phyloP scores from a whole-genome alignment of 2,113 vertebrate species.

The Oreocharis arfaki region DNA sequence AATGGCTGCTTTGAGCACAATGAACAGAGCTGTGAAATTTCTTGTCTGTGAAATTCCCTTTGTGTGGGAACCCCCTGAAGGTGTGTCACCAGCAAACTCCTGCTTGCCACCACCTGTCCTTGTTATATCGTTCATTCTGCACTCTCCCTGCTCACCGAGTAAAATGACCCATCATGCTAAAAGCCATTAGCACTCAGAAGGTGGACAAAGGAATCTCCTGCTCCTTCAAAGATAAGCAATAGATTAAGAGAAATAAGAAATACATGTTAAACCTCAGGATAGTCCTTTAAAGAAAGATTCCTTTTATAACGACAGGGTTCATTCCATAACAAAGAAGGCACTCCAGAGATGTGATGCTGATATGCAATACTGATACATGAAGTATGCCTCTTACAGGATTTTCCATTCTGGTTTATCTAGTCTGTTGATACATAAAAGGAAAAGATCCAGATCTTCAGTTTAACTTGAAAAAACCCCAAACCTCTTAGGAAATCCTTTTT shows the following conservation, averaged over 20 bases:
- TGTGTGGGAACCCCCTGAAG: neutral
- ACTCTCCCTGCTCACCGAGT: neutral
- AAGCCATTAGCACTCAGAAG: neutral
- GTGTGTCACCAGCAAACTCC: neutral
- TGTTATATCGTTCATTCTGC: rapidly evolving
- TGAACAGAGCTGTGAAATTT: neutral
- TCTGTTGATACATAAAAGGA: neutral
- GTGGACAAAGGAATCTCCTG: neutral
- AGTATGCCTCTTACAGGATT: neutral
- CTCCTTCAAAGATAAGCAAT: neutral
- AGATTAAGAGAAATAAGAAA: neutral
- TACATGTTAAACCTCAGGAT: neutral
- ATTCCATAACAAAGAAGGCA: neutral
- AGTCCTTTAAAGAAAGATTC: neutral
- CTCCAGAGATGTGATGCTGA: neutral
- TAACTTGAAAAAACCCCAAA: neutral
- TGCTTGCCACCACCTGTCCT: neutral
- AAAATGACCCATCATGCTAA: neutral
- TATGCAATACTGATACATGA: neutral
- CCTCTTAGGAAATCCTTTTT: slow-evolving; percentile 9
- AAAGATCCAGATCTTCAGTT: neutral
- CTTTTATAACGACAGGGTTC: neutral
- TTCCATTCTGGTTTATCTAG: neutral
- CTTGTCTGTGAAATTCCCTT: neutral
- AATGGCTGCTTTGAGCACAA: neutral